Base-by-base conservation (phyloP, 2,113 vertebrate species). In the Sander lucioperca region DNA sequence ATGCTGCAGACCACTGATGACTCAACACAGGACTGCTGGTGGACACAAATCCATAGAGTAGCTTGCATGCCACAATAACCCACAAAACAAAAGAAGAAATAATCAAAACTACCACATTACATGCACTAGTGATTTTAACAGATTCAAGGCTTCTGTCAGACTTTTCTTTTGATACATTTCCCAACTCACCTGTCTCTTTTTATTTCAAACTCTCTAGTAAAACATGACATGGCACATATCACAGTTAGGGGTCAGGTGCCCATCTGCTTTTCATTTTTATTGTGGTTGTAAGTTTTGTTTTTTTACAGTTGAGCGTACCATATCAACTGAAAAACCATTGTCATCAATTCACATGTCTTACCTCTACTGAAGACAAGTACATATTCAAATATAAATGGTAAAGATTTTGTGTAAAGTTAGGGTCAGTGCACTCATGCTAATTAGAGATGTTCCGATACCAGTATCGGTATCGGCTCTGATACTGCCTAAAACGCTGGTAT, bases 1-100 rank as follows among this genome's bases (percentile, higher is more conserved):
- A 48, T 0, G 48, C 23, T 63, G 65, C 61, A 53, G 15, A 87
- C 87, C 84, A 27, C 80, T 33, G 53, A 73, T 79, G 84, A 89
- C 66, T 87, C 82, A 83, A 68, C 59, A 23, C 65, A 53, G 23
- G 50, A 61, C 64, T 54, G 57, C 66, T 77, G 78, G 36, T 73
- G 72, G 61, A 78, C 73, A 66, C 73, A 78, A 47, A 70, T 36
- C 77, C 70, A 36, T 69, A 33, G 51, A 71, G 71, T 25, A 70
- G 57, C 62, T 62, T n/a, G 21, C 15, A 43, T 2, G 9, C 59
- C 43, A 79, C n/a, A 21, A 63, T 21, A 65, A 58, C 27, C 74
- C 72, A 67, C 66, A 62, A 54, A 58, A 80, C 64, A 30, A 30
- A 23, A 25, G n/a, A 15, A 58, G 25, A 30, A 30, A 30, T 58